A percentile compares a stretch with the other conserved stretches of the same genome.
These are phyloP conservation scores for Passer montanus DNA, from an alignment of 2,113 vertebrate genomes.

Conservation along the genomic window DNA sequence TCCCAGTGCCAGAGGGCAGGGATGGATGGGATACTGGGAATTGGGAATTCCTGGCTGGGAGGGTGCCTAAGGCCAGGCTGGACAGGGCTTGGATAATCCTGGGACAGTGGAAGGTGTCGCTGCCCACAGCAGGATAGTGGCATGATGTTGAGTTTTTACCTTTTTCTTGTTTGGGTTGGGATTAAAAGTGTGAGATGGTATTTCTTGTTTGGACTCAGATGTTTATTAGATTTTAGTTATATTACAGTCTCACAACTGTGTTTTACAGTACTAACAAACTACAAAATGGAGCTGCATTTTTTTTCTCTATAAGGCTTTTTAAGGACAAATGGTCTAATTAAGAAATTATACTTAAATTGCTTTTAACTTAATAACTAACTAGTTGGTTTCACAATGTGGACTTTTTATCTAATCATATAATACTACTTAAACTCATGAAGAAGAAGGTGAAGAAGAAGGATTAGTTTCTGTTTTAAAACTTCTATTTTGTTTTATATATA, in stretches of 20 bases:
- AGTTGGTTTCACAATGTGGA: neutral
- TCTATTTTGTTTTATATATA: neutral
- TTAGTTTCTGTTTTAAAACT: neutral
- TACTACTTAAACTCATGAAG: neutral
- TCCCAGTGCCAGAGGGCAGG: neutral
- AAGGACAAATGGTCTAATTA: neutral
- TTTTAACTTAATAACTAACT: neutral
- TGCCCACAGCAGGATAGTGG: neutral
- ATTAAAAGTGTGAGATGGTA: no score
- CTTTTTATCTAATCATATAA: neutral
- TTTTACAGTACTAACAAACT: no score
- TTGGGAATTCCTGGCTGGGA: neutral
- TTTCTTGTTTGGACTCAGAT: no score
- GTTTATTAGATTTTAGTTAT: no score
- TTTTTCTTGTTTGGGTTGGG: neutral
- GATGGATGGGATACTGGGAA: neutral
- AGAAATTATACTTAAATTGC: neutral
- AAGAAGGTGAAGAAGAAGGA: neutral
- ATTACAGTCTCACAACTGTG: no score
- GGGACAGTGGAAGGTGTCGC: fast-evolving
- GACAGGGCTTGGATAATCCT: fast-evolving
- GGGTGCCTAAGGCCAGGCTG: neutral
- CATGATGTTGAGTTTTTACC: neutral
- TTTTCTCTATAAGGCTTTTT: neutral
- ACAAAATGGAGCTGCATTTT: no score